Base-by-base conservation (phyloP, 2,113 vertebrate species). In the Tragelaphus buxtoni region DNA sequence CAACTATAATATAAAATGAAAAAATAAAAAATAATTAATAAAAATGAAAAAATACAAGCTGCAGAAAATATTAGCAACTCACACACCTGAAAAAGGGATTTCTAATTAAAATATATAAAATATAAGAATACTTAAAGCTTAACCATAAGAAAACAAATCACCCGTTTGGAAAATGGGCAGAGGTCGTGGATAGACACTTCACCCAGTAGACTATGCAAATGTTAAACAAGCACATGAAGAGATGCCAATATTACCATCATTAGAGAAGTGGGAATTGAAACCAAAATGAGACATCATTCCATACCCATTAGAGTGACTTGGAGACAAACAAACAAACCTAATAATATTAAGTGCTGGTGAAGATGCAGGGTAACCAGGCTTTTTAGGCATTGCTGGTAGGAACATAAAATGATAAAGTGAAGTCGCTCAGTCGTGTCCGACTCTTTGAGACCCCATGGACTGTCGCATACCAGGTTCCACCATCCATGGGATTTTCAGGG, bases 51-150 rank as follows among this genome's bases (percentile, higher is more conserved):
- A 76, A 74, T 22, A 95, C 18, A 86, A 69, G 22, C 51, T 65
- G 89, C 39, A 80, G 55, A 85, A 95, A 81, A 65, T 42, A 95
- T 76, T 86, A 63, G n/a, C n/a, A 69, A 84, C 14, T 95, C 9
- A 58, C 63, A 26, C n/a, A 61, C 49, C 76, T 39, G 47, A 80
- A 53, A 65, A 49, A 86, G 49, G 58, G 39, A 49, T 35, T 92
- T 60, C 60, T 47, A 47, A 53, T 89, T 88, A 95, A 26, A 91
- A 18, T 58, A 79, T 16, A 17, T 35, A 58, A 91, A 47, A 47
- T 47, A 47, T 47, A 11, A 88, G 45, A 84, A 35, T 7, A 51
- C 39, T 76, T 49, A 35, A 51, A 85, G 80, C 10, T 63, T 49
- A 89, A 90, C 30, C 45, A 28, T 55, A 95, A 95, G 20, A 53